Evolutionary conservation across 1,140 invertebrate genomes (phyloP), one percentile per base, ranked within the genome.

Genomic region (Hetaerina americana): DNA sequence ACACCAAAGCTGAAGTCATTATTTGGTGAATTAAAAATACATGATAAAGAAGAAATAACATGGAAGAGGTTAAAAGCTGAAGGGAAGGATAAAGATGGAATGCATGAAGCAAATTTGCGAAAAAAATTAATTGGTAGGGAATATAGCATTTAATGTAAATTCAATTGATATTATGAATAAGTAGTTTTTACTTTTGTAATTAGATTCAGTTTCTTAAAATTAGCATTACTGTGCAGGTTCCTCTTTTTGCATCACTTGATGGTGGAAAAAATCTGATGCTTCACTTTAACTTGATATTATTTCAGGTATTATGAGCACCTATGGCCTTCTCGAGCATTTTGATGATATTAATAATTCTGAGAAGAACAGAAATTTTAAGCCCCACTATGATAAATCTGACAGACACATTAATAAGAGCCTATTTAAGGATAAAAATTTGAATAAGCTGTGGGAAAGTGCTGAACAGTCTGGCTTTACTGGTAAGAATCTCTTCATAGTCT

Each of bases 351-450:
- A 85, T 73, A 81, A 87, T 78, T 78, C 81, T 18, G 79, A 84
- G n/a, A 85, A 88, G 76, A 79, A 80, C 25, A 86, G 85, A 72
- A 81, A 84, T 0, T 80, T 82, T 70, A 81, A 85, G 75, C 75
- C 78, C 78, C 66, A 84, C 79, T 87, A 88, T 76, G 85, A 86
- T 73, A 84, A 84, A 26, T 80, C 82, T 71, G 87, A 90, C 72
- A 83, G 87, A 26, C 83, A 88, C 75, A 85, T 88, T 26, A 88
- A 90, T 71, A 91, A 90, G 77, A 88, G 88, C 78, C 74, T 95
- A 1, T 96, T 96, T 78, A 90, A 90, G 82, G 94, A 97, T 79
- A 93, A 94, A 78, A 95, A 94, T 80, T 81, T 97, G 0, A 94
- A 94, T 77, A 89, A 92, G 76, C 81, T 97, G 0, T 97, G 95